Evolutionary conservation across 1,140 invertebrate genomes (phyloP).

Genomic region (Penaeus vannamei): DNA sequence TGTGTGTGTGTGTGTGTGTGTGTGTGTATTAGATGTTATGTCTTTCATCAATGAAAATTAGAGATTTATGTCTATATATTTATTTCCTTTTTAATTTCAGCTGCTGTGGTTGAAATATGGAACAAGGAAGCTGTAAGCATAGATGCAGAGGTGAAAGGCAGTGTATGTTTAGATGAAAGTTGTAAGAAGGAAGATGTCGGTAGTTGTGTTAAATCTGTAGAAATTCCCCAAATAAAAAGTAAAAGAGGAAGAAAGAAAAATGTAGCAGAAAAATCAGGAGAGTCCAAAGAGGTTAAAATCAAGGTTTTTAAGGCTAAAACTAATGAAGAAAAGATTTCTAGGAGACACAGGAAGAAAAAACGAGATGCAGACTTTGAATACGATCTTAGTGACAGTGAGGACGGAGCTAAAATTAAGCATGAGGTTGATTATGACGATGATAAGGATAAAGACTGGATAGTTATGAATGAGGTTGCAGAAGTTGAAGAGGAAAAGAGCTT

Average conservation of each 20-base stretch:
- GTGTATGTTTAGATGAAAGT: neutral
- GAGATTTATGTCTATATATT: no score
- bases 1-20: no score
- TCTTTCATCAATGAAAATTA: no score
- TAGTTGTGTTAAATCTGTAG: neutral
- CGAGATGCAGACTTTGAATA: constrained; percentile 54
- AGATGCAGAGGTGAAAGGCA: neutral
- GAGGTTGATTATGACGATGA: constrained; percentile 40
- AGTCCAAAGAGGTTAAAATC: neutral
- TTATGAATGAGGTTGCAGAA: neutral
- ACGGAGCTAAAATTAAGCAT: constrained; percentile 2
- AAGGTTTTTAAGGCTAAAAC: neutral
- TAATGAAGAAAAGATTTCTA: neutral
- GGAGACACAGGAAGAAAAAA: constrained; percentile 39
- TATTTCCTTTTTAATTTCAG: no score
- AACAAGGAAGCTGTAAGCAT: no score
- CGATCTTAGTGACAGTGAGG: constrained; percentile 51
- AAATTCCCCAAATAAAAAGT: neutral
- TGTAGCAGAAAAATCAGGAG: neutral
- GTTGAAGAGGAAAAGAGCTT: constrained; percentile 3
- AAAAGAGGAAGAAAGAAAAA: constrained; percentile 50
- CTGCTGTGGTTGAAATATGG: no score
- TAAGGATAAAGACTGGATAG: neutral
- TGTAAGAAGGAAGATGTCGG: neutral
- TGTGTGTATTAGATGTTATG: no score